Conservation (phyloP, 1,140 invertebrate species). For the Dufourea novaeangliae region DNA sequence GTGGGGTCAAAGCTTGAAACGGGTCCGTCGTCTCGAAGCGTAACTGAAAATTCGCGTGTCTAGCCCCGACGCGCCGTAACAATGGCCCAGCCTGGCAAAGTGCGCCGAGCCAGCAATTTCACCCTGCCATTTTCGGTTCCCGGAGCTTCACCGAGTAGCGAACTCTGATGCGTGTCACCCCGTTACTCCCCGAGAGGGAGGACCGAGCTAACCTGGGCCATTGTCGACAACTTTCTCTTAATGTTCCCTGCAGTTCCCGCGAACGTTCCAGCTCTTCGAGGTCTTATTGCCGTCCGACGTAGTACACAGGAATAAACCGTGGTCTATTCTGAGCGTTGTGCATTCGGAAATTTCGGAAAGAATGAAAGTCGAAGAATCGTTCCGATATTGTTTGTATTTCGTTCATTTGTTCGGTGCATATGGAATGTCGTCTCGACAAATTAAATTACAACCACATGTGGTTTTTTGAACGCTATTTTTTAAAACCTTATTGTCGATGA, state of each 20-base stretch:
- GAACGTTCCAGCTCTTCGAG: neutral
- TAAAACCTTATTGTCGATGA: too few species aligned
- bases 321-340: too few species aligned
- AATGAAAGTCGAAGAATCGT: too few species aligned
- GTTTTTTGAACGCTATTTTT: too few species aligned
- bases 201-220: slow-evolving; percentile 24
- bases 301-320: too few species aligned
- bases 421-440: too few species aligned
- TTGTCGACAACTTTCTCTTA: slow-evolving; percentile 52
- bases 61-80: slow-evolving; percentile 26
- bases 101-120: slow-evolving; percentile 48
- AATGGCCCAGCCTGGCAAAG: slow-evolving; percentile 50
- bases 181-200: neutral
- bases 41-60: slow-evolving; percentile 58
- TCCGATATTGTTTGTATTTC: too few species aligned
- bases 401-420: too few species aligned
- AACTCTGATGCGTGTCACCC: slow-evolving; percentile 34
- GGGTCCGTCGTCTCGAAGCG: slow-evolving; percentile 30
- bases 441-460: too few species aligned
- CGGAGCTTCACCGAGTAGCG: neutral
- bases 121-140: slow-evolving; percentile 51
- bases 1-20: neutral
- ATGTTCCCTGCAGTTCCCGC: slow-evolving; percentile 6
- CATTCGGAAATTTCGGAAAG: too few species aligned
- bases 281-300: neutral